Evolutionary conservation across 2,888 invertebrate genomes (phyloP), one percentile per base, ranked within the genome.

Genomic region (Trichogramma dendrolimi): DNA sequence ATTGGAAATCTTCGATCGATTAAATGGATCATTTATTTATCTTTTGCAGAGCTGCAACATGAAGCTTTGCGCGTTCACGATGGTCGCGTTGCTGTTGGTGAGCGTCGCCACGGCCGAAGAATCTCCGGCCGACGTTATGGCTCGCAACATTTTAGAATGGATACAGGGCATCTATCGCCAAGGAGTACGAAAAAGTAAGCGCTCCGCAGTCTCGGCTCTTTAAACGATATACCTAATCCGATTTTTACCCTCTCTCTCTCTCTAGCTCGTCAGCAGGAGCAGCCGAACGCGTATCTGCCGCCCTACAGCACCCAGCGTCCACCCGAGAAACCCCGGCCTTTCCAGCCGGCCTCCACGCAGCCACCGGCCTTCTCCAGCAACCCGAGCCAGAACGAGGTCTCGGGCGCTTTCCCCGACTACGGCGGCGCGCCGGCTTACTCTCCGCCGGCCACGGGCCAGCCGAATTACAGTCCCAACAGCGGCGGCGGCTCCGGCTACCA

Each of bases 101-200:
- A 70, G 69, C 43, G 72, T 68, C 50, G 67, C 72, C 62, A 70
- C 73, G 40, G 67, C 69, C 48, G 62, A 71, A 44, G 58, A 59
- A 43, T 70, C 74, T 47, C 69, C 74, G 55, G 84, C 86, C 57
- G 89, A 89, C 73, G 85, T 87, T 75, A 88, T 89, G 86, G 88
- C 89, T 60, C 84, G 86, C 76, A 87, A 89, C 74, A 85, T 90
- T 68, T 83, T 90, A 62, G 86, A 87, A 68, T 90, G 89, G 89
- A 84, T 90, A 67, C 89, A 89, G 76, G 87, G 86, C 68, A 84
- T 87, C 63, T 88, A 89, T 74, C 63, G 61, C 1, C 85, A 87
- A 73, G 83, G 82, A 67, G 80, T 80, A 65, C 77, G 83, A 72
- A 83, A 80, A 79, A 81, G 84, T 84, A 80, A 69, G 81, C 77